Conservation (phyloP, 2,113 vertebrate species). For the Neotragus moschatus region DNA sequence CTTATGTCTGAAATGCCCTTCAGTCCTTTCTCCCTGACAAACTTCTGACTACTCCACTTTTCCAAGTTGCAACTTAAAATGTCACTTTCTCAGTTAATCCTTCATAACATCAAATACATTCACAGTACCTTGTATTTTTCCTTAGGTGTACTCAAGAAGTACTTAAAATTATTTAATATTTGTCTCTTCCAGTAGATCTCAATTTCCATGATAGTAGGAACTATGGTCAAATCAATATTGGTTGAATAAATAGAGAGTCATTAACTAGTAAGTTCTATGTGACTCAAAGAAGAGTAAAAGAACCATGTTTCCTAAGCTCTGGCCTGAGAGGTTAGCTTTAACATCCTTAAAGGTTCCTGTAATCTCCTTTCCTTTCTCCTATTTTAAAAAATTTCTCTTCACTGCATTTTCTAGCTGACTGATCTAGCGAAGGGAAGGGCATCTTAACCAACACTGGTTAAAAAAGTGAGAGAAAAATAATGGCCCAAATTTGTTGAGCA, state of each 20-base stretch:
- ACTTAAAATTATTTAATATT: slow-evolving; percentile 11
- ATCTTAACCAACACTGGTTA: background rate
- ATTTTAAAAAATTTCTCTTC: background rate
- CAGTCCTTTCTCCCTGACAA: background rate
- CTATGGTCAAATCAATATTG: background rate
- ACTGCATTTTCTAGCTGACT: background rate
- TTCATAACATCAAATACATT: background rate
- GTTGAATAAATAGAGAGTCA: background rate
- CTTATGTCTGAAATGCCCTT: background rate
- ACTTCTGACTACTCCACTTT: background rate
- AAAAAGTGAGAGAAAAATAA: background rate
- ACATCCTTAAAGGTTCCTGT: background rate
- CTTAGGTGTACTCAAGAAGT: background rate
- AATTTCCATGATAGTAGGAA: background rate
- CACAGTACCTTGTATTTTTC: background rate
- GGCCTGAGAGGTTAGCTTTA: background rate
- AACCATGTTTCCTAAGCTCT: background rate
- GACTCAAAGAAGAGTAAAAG: background rate
- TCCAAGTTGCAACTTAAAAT: background rate
- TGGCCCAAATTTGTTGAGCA: background rate
- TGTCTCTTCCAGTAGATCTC: background rate
- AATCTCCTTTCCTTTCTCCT: background rate
- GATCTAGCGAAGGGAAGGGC: background rate
- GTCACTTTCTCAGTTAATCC: background rate
- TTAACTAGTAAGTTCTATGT: background rate